Percentiles rank a stretch among this genome's conserved stretches.
Conservation (phyloP, 2,113 vertebrate species). For the Dicerorhinus sumatrensis region DNA sequence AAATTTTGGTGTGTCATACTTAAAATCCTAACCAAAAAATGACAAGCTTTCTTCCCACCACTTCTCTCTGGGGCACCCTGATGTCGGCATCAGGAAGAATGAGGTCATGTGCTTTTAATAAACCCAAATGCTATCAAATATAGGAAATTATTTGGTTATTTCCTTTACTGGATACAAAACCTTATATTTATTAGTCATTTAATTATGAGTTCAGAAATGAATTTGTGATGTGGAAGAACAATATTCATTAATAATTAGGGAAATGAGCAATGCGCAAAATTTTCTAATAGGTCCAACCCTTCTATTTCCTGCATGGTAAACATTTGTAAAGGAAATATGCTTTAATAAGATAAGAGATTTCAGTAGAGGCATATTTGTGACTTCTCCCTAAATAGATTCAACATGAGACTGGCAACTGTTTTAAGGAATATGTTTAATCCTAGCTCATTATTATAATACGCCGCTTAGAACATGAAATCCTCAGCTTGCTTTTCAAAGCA, state of each 20-base stretch:
- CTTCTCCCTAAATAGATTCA: conserved; percentile 20
- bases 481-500: conserved; percentile 49
- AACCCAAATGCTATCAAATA: conserved; percentile 63
- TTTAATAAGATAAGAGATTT: conserved; percentile 71
- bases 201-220: conserved; percentile 82
- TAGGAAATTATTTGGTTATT: conserved; percentile 77
- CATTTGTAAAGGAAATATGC: conserved; percentile 75
- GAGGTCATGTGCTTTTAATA: conserved; percentile 68
- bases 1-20: background rate
- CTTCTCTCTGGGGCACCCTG: background rate
- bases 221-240: conserved; percentile 77
- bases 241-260: conserved; percentile 81
- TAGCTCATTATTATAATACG: conserved; percentile 26
- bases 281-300: conserved; percentile 77
- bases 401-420: background rate
- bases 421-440: conserved; percentile 55
- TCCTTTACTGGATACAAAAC: conserved; percentile 79
- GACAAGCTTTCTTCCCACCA: background rate
- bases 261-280: conserved; percentile 80
- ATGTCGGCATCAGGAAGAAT: background rate
- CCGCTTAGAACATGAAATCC: background rate
- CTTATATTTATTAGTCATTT: conserved; percentile 81
- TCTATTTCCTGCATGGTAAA: conserved; percentile 80
- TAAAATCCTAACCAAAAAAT: background rate
- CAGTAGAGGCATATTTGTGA: conserved; percentile 21